Evolutionary conservation across 1,140 invertebrate genomes (phyloP), one percentile per base, ranked within the genome.

Genomic region (Tigriopus japonicus): DNA sequence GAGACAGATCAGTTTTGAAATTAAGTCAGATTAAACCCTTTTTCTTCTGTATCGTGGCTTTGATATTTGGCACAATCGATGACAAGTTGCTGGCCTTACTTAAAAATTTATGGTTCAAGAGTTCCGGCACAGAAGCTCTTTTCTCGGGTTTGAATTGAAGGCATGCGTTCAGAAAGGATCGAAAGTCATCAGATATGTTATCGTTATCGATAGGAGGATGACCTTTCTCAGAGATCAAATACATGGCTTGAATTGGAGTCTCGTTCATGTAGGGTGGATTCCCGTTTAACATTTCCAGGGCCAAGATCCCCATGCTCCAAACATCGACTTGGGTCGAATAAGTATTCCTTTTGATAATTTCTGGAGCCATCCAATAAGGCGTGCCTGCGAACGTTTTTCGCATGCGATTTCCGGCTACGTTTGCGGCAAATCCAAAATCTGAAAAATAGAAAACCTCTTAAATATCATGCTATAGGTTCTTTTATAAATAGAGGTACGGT

Each of bases 191-290:
- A 28, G 52, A 54, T 19, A 54, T 19, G 14, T 23, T n/a, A 7
- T 28, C 35, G 21, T 21, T 23, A 7, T 54, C 17, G 21, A 98
- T 85, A 63, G 86, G 81, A 13, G 94, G 94, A 66, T 92, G 82
- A 1, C 93, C 94, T 66, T 91, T 89, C 0, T 91, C 87, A 19
- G 93, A 92, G 63, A 98, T 98, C 56, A 97, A 75, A 76, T 96
- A 98, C 15, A 97, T 75, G 6, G 93, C 93, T 72, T 90, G 80
- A 9, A 98, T 71, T 7, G 91, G 92, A 15, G 89, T 86, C 74
- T 98, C 92, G 71, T 96, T 97, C 42, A 98, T 75, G 75, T 98
- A 98, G 1, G 95, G 95, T 15, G 94, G 94, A 71, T 97, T 89
- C 0, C 93, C 93, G 69, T 96, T 90, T 42, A 97, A 87, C 56